Base-by-base conservation (phyloP, 2,888 invertebrate species). In the Eueremaeus valkanovi region DNA sequence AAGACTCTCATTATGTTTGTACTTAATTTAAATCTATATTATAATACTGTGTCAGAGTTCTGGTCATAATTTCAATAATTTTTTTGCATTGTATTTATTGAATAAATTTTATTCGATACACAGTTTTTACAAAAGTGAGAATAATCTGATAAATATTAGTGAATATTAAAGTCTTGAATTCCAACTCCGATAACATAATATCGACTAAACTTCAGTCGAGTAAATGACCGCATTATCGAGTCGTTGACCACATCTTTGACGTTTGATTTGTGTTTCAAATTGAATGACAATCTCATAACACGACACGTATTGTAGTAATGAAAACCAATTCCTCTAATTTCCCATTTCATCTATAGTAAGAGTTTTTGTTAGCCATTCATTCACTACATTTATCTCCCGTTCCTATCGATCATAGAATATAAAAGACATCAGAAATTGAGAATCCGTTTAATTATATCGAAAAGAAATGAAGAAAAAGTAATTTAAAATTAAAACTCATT, bases 281-380 rank as follows among this genome's bases (percentile, higher is more conserved):
- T 24, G 21, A 58, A 63, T 33, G 33, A 63, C 31, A 61, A 33
- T 63, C 63, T 33, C 36, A 63, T 63, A 63, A 63, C 36, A 63
- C 29, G 33, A 33, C 63, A 63, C 63, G 63, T 63, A 63, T 63
- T 31, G 16, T 6, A 13, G 11, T 58, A 58, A 58, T 58, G 58
- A 58, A 58, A 24, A 58, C 24, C 58, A 58, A 58, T 58, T 58
- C 8, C 29, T 29, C 27, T 58, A 27, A 58, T 16, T 58, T 29
- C 29, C n/a, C 29, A 21, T 58, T 58, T 58, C 27, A 27, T 21
- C 27, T 21, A 29, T 58, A 58, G 21, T 49, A 49, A 21, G n/a
- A 49, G 49, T 21, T 58, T 58, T 58, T 58, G 27, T 27, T 24
- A 58, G 58, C 24, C 29, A 58, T 58, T 21, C 29, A 58, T 58